Evolutionary conservation across 1,140 invertebrate genomes (phyloP).

Genomic region (Drosophila biarmipes): DNA sequence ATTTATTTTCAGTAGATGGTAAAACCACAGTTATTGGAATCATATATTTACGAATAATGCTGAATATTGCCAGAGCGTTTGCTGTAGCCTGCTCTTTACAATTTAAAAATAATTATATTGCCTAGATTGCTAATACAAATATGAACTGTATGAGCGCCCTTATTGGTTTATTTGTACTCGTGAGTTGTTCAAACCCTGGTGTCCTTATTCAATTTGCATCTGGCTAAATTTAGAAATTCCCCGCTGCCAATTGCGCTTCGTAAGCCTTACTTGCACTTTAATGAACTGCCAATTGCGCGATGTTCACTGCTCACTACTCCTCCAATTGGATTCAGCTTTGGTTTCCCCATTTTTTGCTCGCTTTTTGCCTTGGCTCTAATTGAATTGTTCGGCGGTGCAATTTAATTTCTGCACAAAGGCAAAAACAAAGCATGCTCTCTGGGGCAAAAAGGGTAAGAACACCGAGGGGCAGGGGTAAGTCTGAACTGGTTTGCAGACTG

Average conservation of each 20-base stretch:
- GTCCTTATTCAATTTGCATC: conserved; percentile 18
- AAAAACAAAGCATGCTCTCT: conserved; percentile 5
- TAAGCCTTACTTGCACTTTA: conserved; percentile 48
- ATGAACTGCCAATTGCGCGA: conserved; percentile 54
- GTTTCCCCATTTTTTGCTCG: not conserved
- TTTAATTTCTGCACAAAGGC: conserved; percentile 59
- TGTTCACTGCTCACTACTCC: conserved; percentile 27
- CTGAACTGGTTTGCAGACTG: conserved; percentile 44
- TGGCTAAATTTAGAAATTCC: conserved; percentile 24
- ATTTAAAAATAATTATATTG: not conserved
- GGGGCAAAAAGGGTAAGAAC: conserved; percentile 22
- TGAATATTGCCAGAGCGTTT: not conserved
- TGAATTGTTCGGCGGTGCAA: conserved; percentile 65
- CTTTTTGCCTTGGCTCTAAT: conserved; percentile 50
- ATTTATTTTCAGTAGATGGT: no score
- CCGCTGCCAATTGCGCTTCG: conserved; percentile 21
- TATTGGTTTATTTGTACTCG: not conserved
- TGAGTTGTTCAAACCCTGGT: not conserved
- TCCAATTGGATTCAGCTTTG: conserved; percentile 23
- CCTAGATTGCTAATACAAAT: not conserved
- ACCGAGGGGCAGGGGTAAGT: not conserved
- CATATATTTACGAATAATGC: no score
- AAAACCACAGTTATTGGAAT: no score
- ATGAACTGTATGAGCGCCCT: no score
- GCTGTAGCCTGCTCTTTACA: not conserved